Base-by-base conservation (phyloP, 1,140 invertebrate species). In the Drosophila teissieri region DNA sequence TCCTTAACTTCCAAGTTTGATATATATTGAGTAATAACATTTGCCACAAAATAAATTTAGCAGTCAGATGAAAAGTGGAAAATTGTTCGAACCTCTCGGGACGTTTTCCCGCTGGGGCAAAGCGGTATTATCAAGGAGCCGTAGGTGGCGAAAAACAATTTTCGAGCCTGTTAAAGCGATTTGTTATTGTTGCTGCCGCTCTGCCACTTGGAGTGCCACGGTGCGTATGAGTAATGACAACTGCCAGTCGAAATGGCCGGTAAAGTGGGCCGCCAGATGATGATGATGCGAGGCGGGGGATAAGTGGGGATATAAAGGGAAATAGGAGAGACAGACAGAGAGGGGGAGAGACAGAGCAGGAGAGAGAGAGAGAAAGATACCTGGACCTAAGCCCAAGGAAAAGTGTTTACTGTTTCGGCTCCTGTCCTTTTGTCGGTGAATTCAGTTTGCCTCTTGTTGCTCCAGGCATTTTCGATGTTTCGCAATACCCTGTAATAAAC, bases 161-260 rank as follows among this genome's bases (percentile, higher is more conserved):
- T 80, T 80, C 81, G 64, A 77, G 52, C 65, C 72, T 72, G 64
- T 49, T 64, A 73, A 77, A 73, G 80, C 78, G 69, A 84, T 84
- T 85, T 80, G 77, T 84, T 85, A 85, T 82, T 79, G 69, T 69
- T 67, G 52, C 24, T 69, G 52, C 14, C 42, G 57, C 53, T 8
- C 19, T 37, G 63, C 27, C 37, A 52, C 39, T 65, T 40, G 49
- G 46, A 63, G 68, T 62, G 72, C 77, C 76, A 84, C 80, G 62
- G 72, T 84, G 81, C 81, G 81, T 84, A 84, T 84, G 81, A 85
- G 63, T 81, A 81, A 84, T 84, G 81, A 78, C 81, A 85, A 85
- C 80, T 76, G 81, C 72, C 62, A 80, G 64, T 67, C 61, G 37
- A 77, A 84, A 85, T 80, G 80, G 77, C 46, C 61, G 57, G 61